Percentiles rank a stretch among this genome's conserved stretches.
phyloP scores from a whole-genome alignment of 2,888 invertebrate species.

The Ephialtes manifestator region DNA sequence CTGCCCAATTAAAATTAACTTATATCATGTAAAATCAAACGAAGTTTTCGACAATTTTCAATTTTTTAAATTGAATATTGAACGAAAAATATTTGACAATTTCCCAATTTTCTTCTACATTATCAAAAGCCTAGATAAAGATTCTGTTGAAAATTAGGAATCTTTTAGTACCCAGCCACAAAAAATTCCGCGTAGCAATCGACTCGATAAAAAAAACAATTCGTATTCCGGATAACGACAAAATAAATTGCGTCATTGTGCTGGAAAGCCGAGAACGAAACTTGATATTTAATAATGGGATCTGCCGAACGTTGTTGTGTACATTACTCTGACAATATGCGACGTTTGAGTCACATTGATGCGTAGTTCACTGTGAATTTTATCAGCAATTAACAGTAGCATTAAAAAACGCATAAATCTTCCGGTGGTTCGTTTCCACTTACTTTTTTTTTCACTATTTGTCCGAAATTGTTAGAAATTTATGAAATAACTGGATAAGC shows the following conservation, averaged over 20 bases:
- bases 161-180: neutral
- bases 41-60: no score
- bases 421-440: neutral
- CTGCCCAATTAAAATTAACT: no score
- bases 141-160: no score
- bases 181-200: neutral
- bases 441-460: neutral
- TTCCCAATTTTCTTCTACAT: no score
- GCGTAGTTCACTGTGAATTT: neutral
- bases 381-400: neutral
- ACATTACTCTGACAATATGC: neutral
- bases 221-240: neutral
- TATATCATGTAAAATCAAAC: no score
- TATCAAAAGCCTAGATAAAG: no score
- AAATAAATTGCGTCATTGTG: neutral
- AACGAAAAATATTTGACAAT: no score
- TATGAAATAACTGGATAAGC: neutral
- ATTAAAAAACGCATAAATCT: neutral
- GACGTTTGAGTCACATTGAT: neutral
- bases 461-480: neutral
- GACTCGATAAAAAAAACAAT: neutral
- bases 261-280: neutral
- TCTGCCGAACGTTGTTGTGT: neutral
- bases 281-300: neutral
- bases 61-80: no score